Evolutionary conservation across 2,113 vertebrate genomes (phyloP), one percentile per base, ranked within the genome.

Genomic region (Labeo catla): DNA sequence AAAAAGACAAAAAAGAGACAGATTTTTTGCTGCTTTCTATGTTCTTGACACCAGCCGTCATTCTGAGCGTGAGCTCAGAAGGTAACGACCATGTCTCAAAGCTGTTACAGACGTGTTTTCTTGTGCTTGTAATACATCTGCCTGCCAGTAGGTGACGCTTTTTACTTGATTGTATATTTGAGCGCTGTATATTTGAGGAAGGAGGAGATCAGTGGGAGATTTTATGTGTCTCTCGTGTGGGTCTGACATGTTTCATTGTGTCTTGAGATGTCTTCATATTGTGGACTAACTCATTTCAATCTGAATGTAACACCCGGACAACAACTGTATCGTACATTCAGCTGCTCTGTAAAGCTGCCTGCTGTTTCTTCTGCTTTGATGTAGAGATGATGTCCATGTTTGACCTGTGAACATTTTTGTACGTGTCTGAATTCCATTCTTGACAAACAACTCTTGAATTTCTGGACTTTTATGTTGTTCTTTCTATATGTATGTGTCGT

Each of bases 51-150:
- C 94, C 94, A 95, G 94, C 94, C 80, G 88, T 94, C 93, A 92
- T 81, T 94, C 93, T 93, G 93, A 93, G 93, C 90, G 87, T 83
- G 78, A 54, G 49, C 92, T 94, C 92, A 89, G 93, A 92, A 89
- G 91, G 90, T 92, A 94, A 94, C 93, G 92, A 95, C 94, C 93
- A 94, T 95, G 93, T 95, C 91, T 95, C 90, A 91, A 94, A 92
- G 92, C 93, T 94, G 94, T 94, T 94, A 94, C 85, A 88, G 83
- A 86, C 86, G 86, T 92, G 87, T 91, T 76, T 54, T 87, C 65
- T 80, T 73, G 86, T 90, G 87, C 79, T 86, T 84, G 86, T 90
- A 88, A 90, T 80, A 39, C 59, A 82, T 90, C 80, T 89, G 19
- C 90, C 83, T 68, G 87, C 91, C 91, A 92, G 88, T 68, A 81